Evolutionary conservation across 64 coral and sea anemone genomes (phyloP).

Genomic region (Exaiptasia diaphana): DNA sequence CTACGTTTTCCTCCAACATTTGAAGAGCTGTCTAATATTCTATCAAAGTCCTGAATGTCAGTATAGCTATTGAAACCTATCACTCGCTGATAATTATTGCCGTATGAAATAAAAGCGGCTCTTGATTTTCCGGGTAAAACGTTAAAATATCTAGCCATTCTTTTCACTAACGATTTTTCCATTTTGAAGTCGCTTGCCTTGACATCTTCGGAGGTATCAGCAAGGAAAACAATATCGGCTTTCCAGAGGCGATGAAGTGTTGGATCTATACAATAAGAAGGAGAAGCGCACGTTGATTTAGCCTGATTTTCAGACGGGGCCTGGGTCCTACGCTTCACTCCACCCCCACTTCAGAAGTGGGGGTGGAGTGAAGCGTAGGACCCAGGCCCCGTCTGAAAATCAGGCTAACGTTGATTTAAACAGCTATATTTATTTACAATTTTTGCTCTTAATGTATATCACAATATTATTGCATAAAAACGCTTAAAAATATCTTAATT

Average conservation of each 20-base stretch:
- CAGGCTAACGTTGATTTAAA: too few relatives aligned
- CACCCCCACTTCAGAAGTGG: too few relatives aligned
- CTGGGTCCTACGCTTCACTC: too few relatives aligned
- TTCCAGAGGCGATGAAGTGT: neutral
- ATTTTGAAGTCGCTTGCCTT: constrained; percentile 2
- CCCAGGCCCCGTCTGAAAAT: too few relatives aligned
- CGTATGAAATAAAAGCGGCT: constrained; percentile 37
- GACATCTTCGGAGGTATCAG: constrained; percentile 57
- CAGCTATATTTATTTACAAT: too few relatives aligned
- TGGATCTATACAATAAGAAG: too few relatives aligned
- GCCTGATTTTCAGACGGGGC: too few relatives aligned
- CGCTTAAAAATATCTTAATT: too few relatives aligned
- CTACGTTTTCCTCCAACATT: constrained; percentile 18
- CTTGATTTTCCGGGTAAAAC: constrained; percentile 44
- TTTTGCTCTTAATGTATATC: too few relatives aligned
- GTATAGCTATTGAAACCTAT: constrained; percentile 23
- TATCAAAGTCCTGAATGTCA: constrained; percentile 17
- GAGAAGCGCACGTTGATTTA: too few relatives aligned
- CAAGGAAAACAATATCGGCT: constrained; percentile 64
- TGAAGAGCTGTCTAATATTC: constrained; percentile 17
- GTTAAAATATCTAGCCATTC: constrained; percentile 49
- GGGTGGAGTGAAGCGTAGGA: too few relatives aligned
- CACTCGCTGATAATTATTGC: neutral
- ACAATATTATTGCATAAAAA: too few relatives aligned
- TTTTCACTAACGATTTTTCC: constrained; percentile 57